Base-by-base conservation (phyloP, 2,797 vertebrate genomes). In the Choloepus didactylus region DNA sequence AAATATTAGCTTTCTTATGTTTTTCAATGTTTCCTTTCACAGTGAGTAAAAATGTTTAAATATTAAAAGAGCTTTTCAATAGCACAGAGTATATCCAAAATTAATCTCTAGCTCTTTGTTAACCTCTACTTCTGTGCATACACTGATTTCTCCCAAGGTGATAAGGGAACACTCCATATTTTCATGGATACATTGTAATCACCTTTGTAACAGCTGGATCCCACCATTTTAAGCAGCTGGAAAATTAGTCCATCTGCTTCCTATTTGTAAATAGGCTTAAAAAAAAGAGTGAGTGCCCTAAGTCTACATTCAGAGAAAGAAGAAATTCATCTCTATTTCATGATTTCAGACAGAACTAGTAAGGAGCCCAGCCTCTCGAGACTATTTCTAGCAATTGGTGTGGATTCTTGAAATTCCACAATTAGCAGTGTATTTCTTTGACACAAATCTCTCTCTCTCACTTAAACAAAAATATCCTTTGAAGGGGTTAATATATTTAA, bases 191-290 rank as follows among this genome's bases (percentile, higher is more conserved):
- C 97, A 96, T 95, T 95, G 90, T 62, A 97, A 95, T 95, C 93
- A 96, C 83, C 59, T 96, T 96, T 97, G 51, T 93, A 98, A 96
- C 60, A 96, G 60, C 93, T 98, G 97, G 73, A 97, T 93, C 66
- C 21, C 72, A 77, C 35, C 95, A 88, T 86, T 96, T 88, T 89
- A 90, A 98, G 91, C 93, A 97, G 91, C 96, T 92, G 69, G 84
- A 82, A 86, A 96, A 96, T 96, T 91, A 89, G 41, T 25, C 77
- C 95, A 98, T 96, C 93, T 98, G 95, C 60, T 97, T 86, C 69
- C 67, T 75, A 86, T 91, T 95, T 96, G 59, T 87, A 94, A 97
- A 46, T 67, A 91, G 91, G 70, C 38, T 93, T 54, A 64, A 15
- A 93, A 94, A 84, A 96, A 3, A 41, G 95, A 93, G 38, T 80